A percentile compares a stretch with the other conserved stretches of the same genome.
These are phyloP conservation scores for Caretta caretta DNA, from an alignment of 2,113 vertebrate genomes.

Conservation along the genomic window DNA sequence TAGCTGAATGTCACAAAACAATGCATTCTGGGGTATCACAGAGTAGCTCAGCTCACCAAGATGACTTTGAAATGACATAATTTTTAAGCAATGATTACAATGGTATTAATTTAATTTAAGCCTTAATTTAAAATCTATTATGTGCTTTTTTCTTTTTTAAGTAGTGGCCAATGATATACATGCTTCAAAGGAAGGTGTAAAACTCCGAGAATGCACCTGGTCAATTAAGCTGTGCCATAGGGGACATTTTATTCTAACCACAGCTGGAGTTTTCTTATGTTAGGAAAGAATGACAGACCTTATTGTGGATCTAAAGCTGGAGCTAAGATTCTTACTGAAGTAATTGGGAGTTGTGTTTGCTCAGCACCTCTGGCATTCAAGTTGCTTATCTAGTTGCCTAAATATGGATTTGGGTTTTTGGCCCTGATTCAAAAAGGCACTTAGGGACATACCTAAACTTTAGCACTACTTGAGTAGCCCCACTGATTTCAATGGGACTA, in stretches of 20 bases:
- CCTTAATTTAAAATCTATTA: neutral
- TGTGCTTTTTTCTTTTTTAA: neutral
- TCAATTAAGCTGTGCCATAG: neutral
- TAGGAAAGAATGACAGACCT: neutral
- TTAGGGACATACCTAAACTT: neutral
- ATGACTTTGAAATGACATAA: neutral
- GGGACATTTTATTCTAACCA: neutral
- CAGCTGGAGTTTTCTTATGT: neutral
- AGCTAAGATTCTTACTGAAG: neutral
- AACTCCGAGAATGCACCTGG: neutral
- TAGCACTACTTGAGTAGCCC: neutral
- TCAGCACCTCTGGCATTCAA: neutral
- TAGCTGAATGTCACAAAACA: neutral
- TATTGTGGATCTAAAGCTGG: neutral
- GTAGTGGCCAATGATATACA: neutral
- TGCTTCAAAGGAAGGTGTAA: neutral
- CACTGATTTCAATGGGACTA: neutral
- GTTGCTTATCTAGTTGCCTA: neutral
- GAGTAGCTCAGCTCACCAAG: neutral
- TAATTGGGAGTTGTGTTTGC: neutral
- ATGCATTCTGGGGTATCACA: neutral
- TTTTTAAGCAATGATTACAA: neutral
- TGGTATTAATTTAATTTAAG: neutral
- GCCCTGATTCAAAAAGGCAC: neutral
- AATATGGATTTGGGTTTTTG: neutral